Evolutionary conservation across 2,888 invertebrate genomes (phyloP).

Genomic region (Hedya salicella): DNA sequence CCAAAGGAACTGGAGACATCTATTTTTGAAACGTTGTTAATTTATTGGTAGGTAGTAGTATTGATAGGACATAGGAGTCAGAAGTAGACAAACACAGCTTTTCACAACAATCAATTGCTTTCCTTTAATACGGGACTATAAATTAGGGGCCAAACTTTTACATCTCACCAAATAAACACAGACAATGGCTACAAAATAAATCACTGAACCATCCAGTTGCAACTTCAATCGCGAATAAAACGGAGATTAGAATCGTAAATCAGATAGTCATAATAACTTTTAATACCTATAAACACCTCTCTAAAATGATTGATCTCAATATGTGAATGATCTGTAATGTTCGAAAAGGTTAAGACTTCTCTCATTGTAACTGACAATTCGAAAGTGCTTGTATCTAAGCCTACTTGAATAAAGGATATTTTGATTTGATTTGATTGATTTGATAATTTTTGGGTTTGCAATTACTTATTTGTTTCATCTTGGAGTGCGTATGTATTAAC

Average conservation of each 20-base stretch:
- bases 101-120: neutral
- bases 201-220: slow-evolving; percentile 7
- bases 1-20: no score
- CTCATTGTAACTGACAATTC: no score
- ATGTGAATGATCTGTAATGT: slow-evolving; percentile 4
- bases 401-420: no score
- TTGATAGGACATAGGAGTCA: neutral
- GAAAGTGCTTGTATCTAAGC: no score
- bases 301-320: slow-evolving; percentile 10
- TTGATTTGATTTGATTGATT: no score
- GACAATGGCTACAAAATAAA: slow-evolving; percentile 24
- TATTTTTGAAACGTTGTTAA: no score
- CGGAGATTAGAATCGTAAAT: slow-evolving; percentile 27
- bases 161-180: slow-evolving; percentile 25
- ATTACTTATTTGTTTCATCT: no score
- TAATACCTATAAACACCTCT: slow-evolving; percentile 26
- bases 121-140: slow-evolving; percentile 4
- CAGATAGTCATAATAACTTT: slow-evolving; percentile 27
- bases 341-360: no score
- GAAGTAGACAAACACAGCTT: neutral
- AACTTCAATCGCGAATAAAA: slow-evolving; percentile 22
- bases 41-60: neutral
- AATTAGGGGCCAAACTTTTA: slow-evolving; percentile 26
- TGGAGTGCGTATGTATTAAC: no score
- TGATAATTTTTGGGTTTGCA: no score